Conservation (phyloP, 2,113 vertebrate species). For the Anolis carolinensis region DNA sequence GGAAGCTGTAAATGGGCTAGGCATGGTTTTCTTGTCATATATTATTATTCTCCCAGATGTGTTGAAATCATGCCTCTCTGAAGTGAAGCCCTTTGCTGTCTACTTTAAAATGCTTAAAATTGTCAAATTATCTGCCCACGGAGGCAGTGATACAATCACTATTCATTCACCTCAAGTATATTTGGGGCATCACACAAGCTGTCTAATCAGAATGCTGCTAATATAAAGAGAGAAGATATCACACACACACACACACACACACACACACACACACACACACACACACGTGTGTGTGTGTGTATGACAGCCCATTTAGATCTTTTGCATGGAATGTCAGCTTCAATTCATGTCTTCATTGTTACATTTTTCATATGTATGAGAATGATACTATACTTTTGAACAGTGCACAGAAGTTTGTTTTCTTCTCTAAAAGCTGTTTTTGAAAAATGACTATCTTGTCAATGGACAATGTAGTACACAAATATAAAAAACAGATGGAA, state of each 20-base stretch:
- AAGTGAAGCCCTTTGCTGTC: background rate
- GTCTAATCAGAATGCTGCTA: constrained; percentile 51
- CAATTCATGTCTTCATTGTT: constrained; percentile 49
- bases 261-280: too few species aligned
- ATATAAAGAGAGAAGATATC: constrained; percentile 57
- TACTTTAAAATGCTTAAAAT: background rate
- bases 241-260: too few species aligned
- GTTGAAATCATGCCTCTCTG: background rate
- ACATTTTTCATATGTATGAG: constrained; percentile 51
- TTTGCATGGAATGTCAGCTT: constrained; percentile 61
- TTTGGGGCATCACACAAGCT: constrained; percentile 33
- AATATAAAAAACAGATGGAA: too few species aligned
- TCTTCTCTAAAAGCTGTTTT: constrained; percentile 29
- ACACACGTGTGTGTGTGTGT: constrained; percentile 55
- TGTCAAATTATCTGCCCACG: constrained; percentile 19
- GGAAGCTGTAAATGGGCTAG: background rate
- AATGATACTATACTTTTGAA: constrained; percentile 59
- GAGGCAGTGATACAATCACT: constrained; percentile 2
- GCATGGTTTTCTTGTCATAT: background rate
- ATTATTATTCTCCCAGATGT: background rate
- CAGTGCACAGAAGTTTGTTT: constrained; percentile 41
- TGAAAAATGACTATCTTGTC: too few species aligned
- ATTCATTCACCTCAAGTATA: constrained; percentile 18
- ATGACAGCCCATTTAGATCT: constrained; percentile 62
- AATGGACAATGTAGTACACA: too few species aligned